Conservation (phyloP, 2,888 invertebrate species). For the Hypomecis atomaria region DNA sequence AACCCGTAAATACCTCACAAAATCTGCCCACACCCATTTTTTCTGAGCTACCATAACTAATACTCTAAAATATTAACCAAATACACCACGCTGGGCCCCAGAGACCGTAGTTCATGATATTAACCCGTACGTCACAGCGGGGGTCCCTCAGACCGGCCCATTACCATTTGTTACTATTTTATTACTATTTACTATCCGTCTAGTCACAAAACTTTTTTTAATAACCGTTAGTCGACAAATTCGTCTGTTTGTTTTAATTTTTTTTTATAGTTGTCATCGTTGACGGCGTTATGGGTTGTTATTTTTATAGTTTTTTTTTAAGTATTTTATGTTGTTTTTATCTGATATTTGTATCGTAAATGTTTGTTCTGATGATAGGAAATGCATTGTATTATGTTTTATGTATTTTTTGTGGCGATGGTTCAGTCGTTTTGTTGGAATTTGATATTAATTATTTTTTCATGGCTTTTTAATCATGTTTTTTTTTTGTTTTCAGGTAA, state of each 20-base stretch:
- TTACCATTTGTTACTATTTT: constrained; percentile 65
- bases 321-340: constrained; percentile 31
- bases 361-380: constrained; percentile 30
- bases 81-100: constrained; percentile 36
- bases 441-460: constrained; percentile 6
- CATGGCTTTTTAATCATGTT: constrained; percentile 21
- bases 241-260: constrained; percentile 40
- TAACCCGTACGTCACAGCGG: constrained; percentile 41
- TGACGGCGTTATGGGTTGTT: constrained; percentile 37
- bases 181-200: constrained; percentile 57
- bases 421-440: constrained; percentile 6
- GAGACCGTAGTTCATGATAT: constrained; percentile 40
- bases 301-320: constrained; percentile 38
- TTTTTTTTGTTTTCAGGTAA: constrained; percentile 42
- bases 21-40: constrained; percentile 26
- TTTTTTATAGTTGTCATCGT: constrained; percentile 37
- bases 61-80: constrained; percentile 38
- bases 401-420: constrained; percentile 21
- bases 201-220: constrained; percentile 44
- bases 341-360: constrained; percentile 29
- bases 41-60: constrained; percentile 36
- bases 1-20: constrained; percentile 4
- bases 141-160: constrained; percentile 46
- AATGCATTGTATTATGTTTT: constrained; percentile 34
- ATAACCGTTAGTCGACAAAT: constrained; percentile 40